Percentiles rank a stretch among this genome's conserved stretches.
Conservation (phyloP, 2,113 vertebrate genomes). For the Excalfactoria chinensis region DNA sequence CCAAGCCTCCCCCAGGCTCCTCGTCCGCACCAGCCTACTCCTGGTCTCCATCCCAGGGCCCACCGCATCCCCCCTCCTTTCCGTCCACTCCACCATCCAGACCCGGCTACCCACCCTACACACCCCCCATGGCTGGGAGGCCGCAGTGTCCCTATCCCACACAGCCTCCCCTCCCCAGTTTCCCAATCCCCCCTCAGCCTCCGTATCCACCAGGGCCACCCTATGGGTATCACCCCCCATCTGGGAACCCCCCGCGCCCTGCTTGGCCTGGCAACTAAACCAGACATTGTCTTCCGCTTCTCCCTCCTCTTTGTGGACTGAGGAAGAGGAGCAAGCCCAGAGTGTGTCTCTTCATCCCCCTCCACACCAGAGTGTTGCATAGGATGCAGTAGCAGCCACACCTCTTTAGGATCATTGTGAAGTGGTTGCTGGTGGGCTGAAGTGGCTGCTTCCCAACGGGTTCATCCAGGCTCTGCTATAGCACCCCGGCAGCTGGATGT, state of each 20-base stretch:
- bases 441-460: not conserved
- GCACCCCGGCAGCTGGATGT: not conserved
- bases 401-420: too few species aligned
- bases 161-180: conserved; percentile 58
- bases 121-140: not conserved
- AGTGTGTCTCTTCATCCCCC: not conserved
- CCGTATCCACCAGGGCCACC: conserved; percentile 58
- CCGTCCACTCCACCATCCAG: conserved; percentile 35
- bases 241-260: conserved; percentile 72
- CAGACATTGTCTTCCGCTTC: not conserved
- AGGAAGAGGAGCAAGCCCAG: not conserved
- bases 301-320: not conserved
- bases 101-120: conserved; percentile 55
- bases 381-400: not conserved
- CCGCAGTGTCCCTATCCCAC: conserved; percentile 68
- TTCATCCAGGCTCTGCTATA: not conserved
- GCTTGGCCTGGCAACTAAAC: conserved; percentile 77
- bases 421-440: not conserved
- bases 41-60: conserved; percentile 74
- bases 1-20: not conserved
- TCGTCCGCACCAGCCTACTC: not conserved
- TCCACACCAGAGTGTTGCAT: not conserved
- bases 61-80: conserved; percentile 15
- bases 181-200: conserved; percentile 45
- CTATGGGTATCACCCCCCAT: conserved; percentile 72